These are phyloP conservation scores for Crotalus helleri DNA, from an alignment of 2,113 vertebrate genomes.

Conservation along the genomic window DNA sequence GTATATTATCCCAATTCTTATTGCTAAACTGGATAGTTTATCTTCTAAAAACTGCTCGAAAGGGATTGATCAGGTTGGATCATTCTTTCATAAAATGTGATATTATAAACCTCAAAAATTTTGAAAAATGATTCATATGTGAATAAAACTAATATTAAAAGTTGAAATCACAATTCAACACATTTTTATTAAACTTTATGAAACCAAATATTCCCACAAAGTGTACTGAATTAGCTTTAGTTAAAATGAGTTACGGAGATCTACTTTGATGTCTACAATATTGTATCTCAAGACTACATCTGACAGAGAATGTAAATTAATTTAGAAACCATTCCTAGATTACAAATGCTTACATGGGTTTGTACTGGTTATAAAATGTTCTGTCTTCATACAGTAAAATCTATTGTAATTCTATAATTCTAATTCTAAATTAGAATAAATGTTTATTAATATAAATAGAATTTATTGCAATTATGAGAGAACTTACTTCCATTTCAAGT, in stretches of 20 bases:
- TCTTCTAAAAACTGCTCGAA: neutral
- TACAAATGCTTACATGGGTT: neutral
- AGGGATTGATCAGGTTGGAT: neutral
- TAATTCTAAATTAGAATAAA: neutral
- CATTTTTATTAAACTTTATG: neutral
- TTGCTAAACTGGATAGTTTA: neutral
- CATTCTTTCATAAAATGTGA: neutral
- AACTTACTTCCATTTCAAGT: slow-evolving; percentile 26
- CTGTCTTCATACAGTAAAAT: neutral
- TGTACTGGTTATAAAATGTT: neutral
- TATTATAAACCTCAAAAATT: neutral
- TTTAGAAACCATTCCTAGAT: neutral
- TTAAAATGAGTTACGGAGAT: neutral
- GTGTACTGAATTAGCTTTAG: neutral
- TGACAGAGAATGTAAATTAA: neutral
- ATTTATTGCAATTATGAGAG: slow-evolving; percentile 12
- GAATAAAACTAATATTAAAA: neutral
- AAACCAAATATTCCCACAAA: neutral
- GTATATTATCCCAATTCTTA: neutral
- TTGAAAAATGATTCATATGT: neutral
- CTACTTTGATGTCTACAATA: neutral
- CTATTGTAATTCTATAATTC: neutral
- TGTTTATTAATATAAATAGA: neutral
- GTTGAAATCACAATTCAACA: neutral
- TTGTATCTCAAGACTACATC: neutral